Conservation (phyloP, 2,888 invertebrate genomes). For the Bursaphelenchus okinawaensis region DNA sequence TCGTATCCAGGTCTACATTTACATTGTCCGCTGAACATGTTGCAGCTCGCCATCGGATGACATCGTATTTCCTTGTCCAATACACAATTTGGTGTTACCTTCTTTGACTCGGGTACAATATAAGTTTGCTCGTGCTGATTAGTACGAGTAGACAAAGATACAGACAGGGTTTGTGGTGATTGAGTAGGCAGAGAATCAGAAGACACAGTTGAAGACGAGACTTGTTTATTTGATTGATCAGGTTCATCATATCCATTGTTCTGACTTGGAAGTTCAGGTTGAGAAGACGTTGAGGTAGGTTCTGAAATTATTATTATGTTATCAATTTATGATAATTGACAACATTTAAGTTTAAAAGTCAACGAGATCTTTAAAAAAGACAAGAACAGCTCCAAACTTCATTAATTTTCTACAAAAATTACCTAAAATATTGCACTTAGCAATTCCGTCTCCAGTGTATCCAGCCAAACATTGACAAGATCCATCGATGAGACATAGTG, state of each 20-base stretch:
- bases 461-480: constrained; percentile 34
- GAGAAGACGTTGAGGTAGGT: no score
- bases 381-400: no score
- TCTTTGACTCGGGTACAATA: background rate
- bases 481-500: constrained; percentile 34
- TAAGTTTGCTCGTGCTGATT: background rate
- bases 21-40: constrained; percentile 32
- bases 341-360: no score
- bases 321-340: no score
- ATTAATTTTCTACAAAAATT: no score
- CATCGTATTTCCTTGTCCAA: constrained; percentile 11
- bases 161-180: background rate
- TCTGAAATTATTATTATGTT: no score
- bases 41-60: constrained; percentile 43
- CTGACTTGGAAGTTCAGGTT: no score
- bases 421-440: no score
- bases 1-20: constrained; percentile 40
- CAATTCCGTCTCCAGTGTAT: constrained; percentile 38
- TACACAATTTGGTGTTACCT: background rate
- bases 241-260: no score
- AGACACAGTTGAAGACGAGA: background rate
- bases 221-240: background rate
- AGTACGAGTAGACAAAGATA: background rate
- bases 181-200: background rate
- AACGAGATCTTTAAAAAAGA: no score